These are phyloP conservation scores for Megaleporinus macrocephalus DNA, from an alignment of 2,113 vertebrate species.

Conservation along the genomic window DNA sequence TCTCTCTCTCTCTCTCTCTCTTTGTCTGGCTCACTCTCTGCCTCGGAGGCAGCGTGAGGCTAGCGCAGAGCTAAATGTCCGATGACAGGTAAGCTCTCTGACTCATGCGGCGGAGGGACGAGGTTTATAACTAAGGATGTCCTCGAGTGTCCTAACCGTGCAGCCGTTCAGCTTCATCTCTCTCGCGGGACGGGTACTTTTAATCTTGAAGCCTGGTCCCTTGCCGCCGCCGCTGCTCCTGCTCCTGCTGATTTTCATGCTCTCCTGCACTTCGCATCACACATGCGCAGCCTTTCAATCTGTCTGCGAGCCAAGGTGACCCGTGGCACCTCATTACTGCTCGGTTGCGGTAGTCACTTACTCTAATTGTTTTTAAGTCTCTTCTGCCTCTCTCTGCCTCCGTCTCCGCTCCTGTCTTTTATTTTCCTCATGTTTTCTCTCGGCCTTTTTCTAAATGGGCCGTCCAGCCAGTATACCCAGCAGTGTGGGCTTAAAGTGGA, in stretches of 20 bases:
- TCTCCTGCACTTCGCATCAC: background rate
- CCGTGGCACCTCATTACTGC: slow-evolving; percentile 33
- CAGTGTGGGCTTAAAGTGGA: background rate
- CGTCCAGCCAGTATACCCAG: background rate
- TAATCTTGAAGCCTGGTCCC: background rate
- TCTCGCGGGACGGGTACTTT: background rate
- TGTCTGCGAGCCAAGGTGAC: slow-evolving; percentile 36
- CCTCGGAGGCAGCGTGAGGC: background rate
- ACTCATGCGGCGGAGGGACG: background rate
- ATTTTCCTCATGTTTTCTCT: background rate
- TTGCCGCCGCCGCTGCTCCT: background rate
- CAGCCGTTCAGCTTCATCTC: background rate
- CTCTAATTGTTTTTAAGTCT: slow-evolving; percentile 30
- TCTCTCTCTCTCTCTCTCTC: background rate
- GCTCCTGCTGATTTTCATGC: background rate
- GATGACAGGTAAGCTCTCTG: slow-evolving; percentile 37
- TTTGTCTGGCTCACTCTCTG: background rate
- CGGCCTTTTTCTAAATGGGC: background rate
- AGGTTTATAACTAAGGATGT: background rate
- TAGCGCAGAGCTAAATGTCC: slow-evolving; percentile 20
- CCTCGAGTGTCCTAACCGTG: background rate
- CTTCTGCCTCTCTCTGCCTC: background rate
- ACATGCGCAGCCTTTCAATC: background rate
- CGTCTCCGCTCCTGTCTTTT: background rate
- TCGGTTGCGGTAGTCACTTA: background rate